Evolutionary conservation across 2,113 vertebrate genomes (phyloP).

Genomic region (Bucco capensis): DNA sequence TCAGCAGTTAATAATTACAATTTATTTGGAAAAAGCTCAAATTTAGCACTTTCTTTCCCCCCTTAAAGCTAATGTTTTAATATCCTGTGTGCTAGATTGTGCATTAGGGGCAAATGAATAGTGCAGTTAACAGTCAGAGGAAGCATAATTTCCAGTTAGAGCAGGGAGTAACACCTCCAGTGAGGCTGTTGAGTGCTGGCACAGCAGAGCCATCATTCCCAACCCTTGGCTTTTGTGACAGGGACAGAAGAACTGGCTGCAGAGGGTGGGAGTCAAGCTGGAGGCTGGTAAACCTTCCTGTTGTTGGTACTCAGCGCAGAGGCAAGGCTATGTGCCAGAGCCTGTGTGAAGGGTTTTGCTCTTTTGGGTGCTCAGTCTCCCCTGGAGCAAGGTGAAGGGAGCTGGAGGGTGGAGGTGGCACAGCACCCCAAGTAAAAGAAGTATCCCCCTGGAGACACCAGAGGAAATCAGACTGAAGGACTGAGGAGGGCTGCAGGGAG

Average conservation of each 20-base stretch:
- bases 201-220: fast-evolving
- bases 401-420: background rate
- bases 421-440: fast-evolving
- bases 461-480: fast-evolving
- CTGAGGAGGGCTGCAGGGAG: background rate
- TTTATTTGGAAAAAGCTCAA: background rate
- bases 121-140: background rate
- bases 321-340: no score
- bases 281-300: background rate
- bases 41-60: background rate
- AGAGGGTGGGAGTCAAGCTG: background rate
- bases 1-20: background rate
- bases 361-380: background rate
- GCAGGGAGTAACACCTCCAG: background rate
- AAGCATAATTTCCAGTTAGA: background rate
- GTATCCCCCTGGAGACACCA: fast-evolving
- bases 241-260: background rate
- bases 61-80: background rate
- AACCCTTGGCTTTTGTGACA: background rate
- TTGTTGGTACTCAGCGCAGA: no score
- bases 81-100: background rate
- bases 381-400: background rate
- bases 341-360: no score
- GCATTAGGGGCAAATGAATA: fast-evolving
- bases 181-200: background rate